Evolutionary conservation across 2,888 invertebrate genomes (phyloP), one percentile per base, ranked within the genome.

Genomic region (Patella caerulea): DNA sequence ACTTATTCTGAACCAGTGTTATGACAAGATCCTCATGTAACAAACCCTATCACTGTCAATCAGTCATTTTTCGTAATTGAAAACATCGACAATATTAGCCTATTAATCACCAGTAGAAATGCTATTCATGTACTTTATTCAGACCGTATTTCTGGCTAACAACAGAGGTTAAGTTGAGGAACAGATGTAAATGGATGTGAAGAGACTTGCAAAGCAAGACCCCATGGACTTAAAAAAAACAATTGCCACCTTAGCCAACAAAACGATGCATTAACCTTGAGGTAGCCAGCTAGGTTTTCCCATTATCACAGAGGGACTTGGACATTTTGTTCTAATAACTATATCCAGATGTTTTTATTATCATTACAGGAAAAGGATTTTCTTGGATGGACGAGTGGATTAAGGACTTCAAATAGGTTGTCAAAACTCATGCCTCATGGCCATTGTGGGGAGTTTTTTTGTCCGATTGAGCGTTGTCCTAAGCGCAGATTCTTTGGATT

Each of bases 121-220:
- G 19, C 14, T 65, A 19, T 24, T 19, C 24, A 11, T 24, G 65
- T 24, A 65, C 65, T 65, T 65, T 65, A 19, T 65, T 65, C 65
- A 24, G 45, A 65, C 19, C 65, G 11, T 65, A 24, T n/a, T 65
- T 65, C 19, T 65, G 65, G 19, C 24, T 65, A 14, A 24, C 19
- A 24, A 24, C 19, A 65, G 24, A 65, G 19, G 65, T 65, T n/a
- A 65, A 65, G 65, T 19, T 24, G 9, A 65, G 24, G 65, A 65
- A 65, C 65, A 65, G 65, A 65, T 65, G 65, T 65, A 65, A 65
- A 65, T 65, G 65, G 65, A 65, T 19, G 65, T 65, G 65, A 17
- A n/a, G 24, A 12, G 24, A 65, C 19, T 9, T 24, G 24, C 65
- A 24, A 11, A 24, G 65, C 24, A 24, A 14, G 65, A 65, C 65